Conservation (phyloP, 1,140 invertebrate species). For the Lysiphlebus fabarum region DNA sequence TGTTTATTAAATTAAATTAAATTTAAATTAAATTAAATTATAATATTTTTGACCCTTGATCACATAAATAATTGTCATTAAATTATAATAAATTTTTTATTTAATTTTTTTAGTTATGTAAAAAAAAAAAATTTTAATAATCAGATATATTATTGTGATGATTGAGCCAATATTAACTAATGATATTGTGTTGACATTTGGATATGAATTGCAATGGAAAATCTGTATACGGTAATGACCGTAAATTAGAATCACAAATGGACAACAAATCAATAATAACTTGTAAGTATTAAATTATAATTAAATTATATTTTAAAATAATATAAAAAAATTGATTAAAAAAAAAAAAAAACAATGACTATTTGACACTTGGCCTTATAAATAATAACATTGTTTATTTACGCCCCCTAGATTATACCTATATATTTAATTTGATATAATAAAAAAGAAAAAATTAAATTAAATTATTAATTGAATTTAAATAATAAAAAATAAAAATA, state of each 20-base stretch:
- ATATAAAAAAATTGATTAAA: neutral
- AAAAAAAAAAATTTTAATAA: neutral
- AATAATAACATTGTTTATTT: conserved; percentile 29
- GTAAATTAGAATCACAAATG: conserved; percentile 38
- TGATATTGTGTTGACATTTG: conserved; percentile 27
- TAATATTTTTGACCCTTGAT: too few relatives aligned
- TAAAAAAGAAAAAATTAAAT: neutral
- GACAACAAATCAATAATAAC: conserved; percentile 52
- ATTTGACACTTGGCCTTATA: neutral
- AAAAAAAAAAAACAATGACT: neutral
- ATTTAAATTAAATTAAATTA: too few relatives aligned
- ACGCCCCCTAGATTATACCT: conserved; percentile 55
- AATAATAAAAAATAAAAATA: neutral
- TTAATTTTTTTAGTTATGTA: too few relatives aligned
- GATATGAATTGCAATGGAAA: conserved; percentile 53
- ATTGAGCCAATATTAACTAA: conserved; percentile 31
- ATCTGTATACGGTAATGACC: conserved; percentile 37
- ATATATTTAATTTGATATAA: conserved; percentile 15
- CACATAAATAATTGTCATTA: too few relatives aligned
- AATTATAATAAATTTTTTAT: too few relatives aligned
- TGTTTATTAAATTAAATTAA: too few relatives aligned
- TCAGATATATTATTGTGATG: conserved; percentile 29
- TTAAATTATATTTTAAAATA: too few relatives aligned
- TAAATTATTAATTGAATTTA: too few relatives aligned
- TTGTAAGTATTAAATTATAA: conserved; percentile 41